A percentile compares a stretch with the other conserved stretches of the same genome.
Evolutionary conservation across 2,888 invertebrate species (phyloP).

Genomic region (Alloscopus bannaensis): DNA sequence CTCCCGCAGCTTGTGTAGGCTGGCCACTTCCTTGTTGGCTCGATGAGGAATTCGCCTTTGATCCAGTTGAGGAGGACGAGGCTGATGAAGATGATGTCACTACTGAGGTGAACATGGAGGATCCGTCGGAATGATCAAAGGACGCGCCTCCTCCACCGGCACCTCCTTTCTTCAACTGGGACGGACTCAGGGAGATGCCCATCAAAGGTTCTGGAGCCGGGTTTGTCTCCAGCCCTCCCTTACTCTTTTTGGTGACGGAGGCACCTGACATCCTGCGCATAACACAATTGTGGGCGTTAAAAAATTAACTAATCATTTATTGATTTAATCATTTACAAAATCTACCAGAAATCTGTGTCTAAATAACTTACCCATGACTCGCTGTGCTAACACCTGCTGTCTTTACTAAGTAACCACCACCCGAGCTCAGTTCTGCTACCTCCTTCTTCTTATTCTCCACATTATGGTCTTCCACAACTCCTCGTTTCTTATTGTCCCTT

Average conservation of each 20-base stretch:
- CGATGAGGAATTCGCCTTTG: conserved; percentile 9
- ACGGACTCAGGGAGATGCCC: conserved; percentile 72
- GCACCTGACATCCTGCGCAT: conserved; percentile 52
- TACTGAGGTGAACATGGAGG: conserved; percentile 39
- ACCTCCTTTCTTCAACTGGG: conserved; percentile 54
- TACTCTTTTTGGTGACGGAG: conserved; percentile 61
- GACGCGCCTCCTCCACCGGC: conserved; percentile 13
- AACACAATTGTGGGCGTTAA: too few species aligned
- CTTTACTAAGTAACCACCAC: conserved; percentile 5
- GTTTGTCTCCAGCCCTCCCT: conserved; percentile 62
- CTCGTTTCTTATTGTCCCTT: conserved; percentile 60
- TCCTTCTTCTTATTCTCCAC: conserved; percentile 9
- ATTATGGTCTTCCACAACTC: conserved; percentile 21
- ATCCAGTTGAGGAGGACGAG: conserved; percentile 23
- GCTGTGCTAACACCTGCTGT: conserved; percentile 34
- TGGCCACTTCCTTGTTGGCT: too few species aligned
- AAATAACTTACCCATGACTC: conserved; percentile 55
- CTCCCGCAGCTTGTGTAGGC: background rate
- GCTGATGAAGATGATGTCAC: conserved; percentile 29
- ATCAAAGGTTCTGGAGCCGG: conserved; percentile 71
- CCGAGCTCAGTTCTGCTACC: conserved; percentile 25
- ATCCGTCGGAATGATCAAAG: conserved; percentile 26
- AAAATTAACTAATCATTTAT: too few species aligned
- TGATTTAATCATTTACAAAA: too few species aligned
- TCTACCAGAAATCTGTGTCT: too few species aligned